phyloP scores from a whole-genome alignment of 2,888 invertebrate genomes.

The Apamea crenata region DNA sequence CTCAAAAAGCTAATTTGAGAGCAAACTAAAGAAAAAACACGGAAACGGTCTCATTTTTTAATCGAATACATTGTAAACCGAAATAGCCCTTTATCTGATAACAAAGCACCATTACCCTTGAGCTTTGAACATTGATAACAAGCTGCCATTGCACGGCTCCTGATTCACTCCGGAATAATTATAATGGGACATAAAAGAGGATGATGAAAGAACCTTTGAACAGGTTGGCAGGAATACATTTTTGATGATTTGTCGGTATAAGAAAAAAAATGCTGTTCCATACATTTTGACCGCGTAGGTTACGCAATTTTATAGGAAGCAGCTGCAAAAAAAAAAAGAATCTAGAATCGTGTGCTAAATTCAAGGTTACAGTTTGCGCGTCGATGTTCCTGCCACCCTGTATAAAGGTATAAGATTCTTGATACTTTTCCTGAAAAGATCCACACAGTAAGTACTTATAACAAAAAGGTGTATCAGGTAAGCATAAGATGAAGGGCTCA shows the following conservation, averaged over 20 bases:
- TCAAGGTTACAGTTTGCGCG: neutral
- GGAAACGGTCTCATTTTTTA: neutral
- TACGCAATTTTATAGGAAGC: no score
- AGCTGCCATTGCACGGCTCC: conserved; percentile 20
- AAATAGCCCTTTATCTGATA: conserved; percentile 10
- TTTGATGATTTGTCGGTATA: no score
- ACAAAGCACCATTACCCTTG: conserved; percentile 13
- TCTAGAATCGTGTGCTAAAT: neutral
- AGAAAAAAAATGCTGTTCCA: no score
- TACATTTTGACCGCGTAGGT: no score
- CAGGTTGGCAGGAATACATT: no score
- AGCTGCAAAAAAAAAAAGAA: no score
- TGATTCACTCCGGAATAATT: conserved; percentile 26
- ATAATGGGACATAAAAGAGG: neutral
- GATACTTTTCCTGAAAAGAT: neutral
- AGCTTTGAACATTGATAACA: conserved; percentile 21
- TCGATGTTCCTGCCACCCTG: no score
- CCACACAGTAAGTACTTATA: neutral
- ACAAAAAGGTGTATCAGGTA: neutral
- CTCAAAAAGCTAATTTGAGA: neutral
- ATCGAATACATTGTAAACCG: neutral
- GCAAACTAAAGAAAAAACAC: neutral
- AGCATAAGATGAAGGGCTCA: no score
- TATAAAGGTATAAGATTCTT: neutral
- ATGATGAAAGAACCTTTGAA: neutral